phyloP scores from a whole-genome alignment of 2,797 vertebrate genomes.

The Eulemur albifrons region DNA sequence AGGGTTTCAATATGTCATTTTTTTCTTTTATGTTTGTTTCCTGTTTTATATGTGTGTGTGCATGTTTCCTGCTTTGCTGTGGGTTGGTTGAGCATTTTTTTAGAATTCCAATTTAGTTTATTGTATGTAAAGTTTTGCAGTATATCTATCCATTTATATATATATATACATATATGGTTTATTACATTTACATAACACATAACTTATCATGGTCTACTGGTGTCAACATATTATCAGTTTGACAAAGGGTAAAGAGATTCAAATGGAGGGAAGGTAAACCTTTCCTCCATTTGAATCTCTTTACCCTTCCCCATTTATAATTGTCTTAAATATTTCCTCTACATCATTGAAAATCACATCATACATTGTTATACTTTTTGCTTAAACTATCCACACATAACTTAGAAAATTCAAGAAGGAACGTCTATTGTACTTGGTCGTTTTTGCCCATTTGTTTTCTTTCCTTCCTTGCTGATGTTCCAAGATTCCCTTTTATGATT shows the following conservation, averaged over 20 bases:
- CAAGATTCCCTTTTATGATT: not conserved
- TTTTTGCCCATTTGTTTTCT: not conserved
- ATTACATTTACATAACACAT: not conserved
- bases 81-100: not conserved
- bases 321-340: not conserved
- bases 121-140: not conserved
- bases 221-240: not conserved
- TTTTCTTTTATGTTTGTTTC: not conserved
- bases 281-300: not conserved
- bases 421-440: not conserved
- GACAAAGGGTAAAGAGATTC: not conserved
- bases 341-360: not conserved
- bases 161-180: not conserved
- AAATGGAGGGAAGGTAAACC: not conserved
- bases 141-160: not conserved
- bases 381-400: not conserved
- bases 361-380: not conserved
- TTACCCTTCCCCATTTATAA: not conserved
- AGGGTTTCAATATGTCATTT: too few relatives aligned
- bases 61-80: not conserved
- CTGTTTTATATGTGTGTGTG: not conserved
- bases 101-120: not conserved
- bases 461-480: not conserved
- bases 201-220: not conserved
- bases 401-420: not conserved